Conservation (phyloP, 2,888 invertebrate genomes). For the Koerneria pararmatus region DNA sequence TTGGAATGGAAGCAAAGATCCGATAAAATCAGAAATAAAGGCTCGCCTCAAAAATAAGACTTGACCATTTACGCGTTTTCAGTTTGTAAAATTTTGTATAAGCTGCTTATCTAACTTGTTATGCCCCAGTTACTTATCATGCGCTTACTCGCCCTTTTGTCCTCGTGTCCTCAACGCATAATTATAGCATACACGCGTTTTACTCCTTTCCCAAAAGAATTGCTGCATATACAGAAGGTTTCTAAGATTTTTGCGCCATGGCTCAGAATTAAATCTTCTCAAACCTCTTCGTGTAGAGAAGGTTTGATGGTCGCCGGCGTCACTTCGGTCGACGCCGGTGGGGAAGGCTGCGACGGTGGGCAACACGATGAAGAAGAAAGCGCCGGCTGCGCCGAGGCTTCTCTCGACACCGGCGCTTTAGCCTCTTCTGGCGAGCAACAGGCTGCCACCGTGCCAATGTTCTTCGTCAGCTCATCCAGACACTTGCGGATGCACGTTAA, state of each 20-base stretch:
- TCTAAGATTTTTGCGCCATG: not conserved
- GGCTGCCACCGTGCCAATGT: not conserved
- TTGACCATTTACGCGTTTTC: not conserved
- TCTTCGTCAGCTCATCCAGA: slow-evolving; percentile 15
- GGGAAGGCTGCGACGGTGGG: slow-evolving; percentile 4
- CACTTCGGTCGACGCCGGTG: slow-evolving; percentile 35
- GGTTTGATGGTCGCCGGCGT: slow-evolving; percentile 49
- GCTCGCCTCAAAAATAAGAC: not conserved
- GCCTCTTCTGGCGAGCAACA: too few relatives aligned
- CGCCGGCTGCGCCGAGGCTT: too few relatives aligned
- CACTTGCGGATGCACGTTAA: slow-evolving; percentile 20
- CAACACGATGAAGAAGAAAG: not conserved
- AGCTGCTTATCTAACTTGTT: too few relatives aligned
- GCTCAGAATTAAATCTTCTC: not conserved
- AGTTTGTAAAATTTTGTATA: not conserved
- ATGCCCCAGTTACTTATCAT: too few relatives aligned
- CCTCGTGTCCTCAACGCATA: too few relatives aligned
- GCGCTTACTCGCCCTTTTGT: too few relatives aligned
- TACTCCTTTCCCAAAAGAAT: not conserved
- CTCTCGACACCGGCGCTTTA: too few relatives aligned
- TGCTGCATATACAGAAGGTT: not conserved
- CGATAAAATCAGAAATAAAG: not conserved
- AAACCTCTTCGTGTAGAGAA: slow-evolving; percentile 44
- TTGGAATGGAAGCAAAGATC: not conserved
- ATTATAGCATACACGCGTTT: slow-evolving; percentile 3